Conservation (phyloP, 2,797 vertebrate species). For the Esox lucius region DNA sequence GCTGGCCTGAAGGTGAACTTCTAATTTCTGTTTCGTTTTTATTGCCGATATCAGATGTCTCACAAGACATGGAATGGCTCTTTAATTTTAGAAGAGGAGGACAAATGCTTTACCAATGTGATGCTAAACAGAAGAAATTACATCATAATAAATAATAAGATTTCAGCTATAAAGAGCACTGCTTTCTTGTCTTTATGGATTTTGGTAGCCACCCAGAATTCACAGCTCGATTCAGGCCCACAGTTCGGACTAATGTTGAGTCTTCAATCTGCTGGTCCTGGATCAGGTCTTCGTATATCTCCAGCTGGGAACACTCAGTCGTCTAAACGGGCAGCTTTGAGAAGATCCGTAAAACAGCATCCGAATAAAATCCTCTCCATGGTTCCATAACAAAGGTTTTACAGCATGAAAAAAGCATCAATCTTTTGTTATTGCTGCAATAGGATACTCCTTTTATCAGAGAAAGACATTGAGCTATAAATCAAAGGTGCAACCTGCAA, state of each 20-base stretch:
- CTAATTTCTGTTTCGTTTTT: constrained; percentile 41
- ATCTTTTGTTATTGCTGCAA: constrained; percentile 40
- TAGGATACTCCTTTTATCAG: constrained; percentile 45
- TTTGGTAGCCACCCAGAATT: constrained; percentile 46
- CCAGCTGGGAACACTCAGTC: constrained; percentile 70
- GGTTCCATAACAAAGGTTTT: constrained; percentile 45
- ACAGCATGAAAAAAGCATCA: constrained; percentile 49
- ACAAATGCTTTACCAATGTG: constrained; percentile 56
- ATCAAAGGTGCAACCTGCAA: constrained; percentile 24
- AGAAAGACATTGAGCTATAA: constrained; percentile 34
- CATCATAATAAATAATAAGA: constrained; percentile 49
- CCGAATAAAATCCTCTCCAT: constrained; percentile 45
- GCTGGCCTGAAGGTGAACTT: constrained; percentile 68
- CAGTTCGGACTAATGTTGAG: constrained; percentile 58
- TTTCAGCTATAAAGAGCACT: constrained; percentile 51
- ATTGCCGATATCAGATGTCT: constrained; percentile 69
- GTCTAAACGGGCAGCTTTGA: constrained; percentile 50
- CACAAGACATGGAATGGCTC: constrained; percentile 5
- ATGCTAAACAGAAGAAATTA: constrained; percentile 55
- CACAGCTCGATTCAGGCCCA: constrained; percentile 51
- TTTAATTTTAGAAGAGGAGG: constrained; percentile 57
- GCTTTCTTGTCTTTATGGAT: constrained; percentile 36
- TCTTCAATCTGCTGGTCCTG: constrained; percentile 53
- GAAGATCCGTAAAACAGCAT: constrained; percentile 62
- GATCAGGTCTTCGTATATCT: constrained; percentile 54